These are phyloP conservation scores for Halictus quadricinctus DNA, from an alignment of 2,888 invertebrate genomes.

Conservation along the genomic window DNA sequence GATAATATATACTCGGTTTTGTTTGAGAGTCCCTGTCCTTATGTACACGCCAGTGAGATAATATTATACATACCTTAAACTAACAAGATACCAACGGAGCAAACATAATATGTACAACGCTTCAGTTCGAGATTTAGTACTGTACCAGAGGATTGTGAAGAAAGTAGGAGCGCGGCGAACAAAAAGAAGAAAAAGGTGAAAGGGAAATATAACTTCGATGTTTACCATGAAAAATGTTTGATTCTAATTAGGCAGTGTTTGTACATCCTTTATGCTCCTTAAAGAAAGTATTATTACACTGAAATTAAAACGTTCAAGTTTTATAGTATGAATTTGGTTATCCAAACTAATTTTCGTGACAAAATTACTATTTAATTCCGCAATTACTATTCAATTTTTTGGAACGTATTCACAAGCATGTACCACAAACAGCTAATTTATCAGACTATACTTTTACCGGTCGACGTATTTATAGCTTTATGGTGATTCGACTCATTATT, in stretches of 20 bases:
- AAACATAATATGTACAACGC: not conserved
- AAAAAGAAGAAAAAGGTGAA: not conserved
- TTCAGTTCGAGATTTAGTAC: not conserved
- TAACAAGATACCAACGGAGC: not conserved
- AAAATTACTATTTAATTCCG: no score
- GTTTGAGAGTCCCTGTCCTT: not conserved
- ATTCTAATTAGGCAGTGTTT: not conserved
- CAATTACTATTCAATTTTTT: not conserved
- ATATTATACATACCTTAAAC: constrained; percentile 6
- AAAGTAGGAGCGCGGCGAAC: not conserved
- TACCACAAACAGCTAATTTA: not conserved
- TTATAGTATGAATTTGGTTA: not conserved
- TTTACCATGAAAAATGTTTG: not conserved
- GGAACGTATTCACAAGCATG: not conserved
- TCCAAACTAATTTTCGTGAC: not conserved
- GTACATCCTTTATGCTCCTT: not conserved
- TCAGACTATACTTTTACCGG: not conserved
- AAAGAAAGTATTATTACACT: not conserved
- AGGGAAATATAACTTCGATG: not conserved
- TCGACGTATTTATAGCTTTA: not conserved
- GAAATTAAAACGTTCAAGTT: not conserved
- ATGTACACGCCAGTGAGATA: not conserved
- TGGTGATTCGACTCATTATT: not conserved
- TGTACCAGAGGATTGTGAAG: not conserved
- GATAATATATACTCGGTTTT: not conserved